Conservation (phyloP, 2,113 vertebrate genomes). For the Zosterops pallidus region DNA sequence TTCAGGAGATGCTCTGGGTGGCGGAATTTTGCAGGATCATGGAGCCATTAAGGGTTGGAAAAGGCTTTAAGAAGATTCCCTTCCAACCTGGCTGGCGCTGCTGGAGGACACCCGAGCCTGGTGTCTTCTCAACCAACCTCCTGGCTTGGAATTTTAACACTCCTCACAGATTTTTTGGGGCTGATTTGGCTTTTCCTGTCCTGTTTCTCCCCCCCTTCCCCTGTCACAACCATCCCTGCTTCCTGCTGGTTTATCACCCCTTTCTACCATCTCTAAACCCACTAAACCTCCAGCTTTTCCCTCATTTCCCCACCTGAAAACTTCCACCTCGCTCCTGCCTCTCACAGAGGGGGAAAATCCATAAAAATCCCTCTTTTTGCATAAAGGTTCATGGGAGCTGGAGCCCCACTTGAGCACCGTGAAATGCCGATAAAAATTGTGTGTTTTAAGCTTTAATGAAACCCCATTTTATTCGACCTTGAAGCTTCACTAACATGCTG, state of each 20-base stretch:
- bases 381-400: slow-evolving; percentile 76
- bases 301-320: neutral
- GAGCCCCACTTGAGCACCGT: slow-evolving; percentile 76
- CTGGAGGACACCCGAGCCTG: rapidly evolving
- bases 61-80: neutral
- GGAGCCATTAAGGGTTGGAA: neutral
- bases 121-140: neutral
- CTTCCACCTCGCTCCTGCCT: slow-evolving; percentile 57
- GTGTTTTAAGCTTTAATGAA: slow-evolving; percentile 79
- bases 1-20: neutral
- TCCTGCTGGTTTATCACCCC: slow-evolving; percentile 56
- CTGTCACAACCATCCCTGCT: slow-evolving; percentile 53
- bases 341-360: slow-evolving; percentile 24
- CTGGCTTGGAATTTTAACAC: neutral
- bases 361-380: neutral
- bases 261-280: slow-evolving; percentile 48
- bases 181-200: slow-evolving; percentile 19
- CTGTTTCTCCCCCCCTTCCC: neutral
- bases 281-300: slow-evolving; percentile 50
- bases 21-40: neutral
- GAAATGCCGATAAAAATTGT: slow-evolving; percentile 77
- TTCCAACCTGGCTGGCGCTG: neutral
- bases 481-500: slow-evolving; percentile 99
- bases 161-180: neutral
- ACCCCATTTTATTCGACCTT: slow-evolving; percentile 90